Evolutionary conservation across 1,140 invertebrate species (phyloP), one percentile per base, ranked within the genome.

Genomic region (Drosophila insularis): DNA sequence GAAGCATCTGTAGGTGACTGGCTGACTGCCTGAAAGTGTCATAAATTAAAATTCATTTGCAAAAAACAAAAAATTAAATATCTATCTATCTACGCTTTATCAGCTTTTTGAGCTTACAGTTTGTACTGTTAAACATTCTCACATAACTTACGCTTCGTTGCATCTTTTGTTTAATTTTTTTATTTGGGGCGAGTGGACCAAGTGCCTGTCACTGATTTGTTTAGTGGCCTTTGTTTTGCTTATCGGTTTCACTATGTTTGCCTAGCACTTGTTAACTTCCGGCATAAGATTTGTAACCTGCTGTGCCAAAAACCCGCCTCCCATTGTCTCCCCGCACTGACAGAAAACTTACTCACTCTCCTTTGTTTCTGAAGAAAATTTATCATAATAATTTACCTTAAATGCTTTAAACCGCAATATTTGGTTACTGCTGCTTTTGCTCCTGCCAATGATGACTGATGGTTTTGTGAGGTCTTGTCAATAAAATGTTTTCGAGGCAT

Each of bases 21-120:
- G 37, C 37, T 60, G 74, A 63, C 72, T 55, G 55, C 43, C 31
- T 27, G 32, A 31, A 67, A 50, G 62, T 21, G 32, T 13, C 64
- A 75, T 75, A 68, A 59, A 59, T 75, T 61, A 32, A 76, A 76
- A 77, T 77, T 77, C 43, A 77, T 77, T 70, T 61, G 13, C 11
- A 35, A 56, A 37, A 50, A 19, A 50, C 40, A 11, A 50, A 50
- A 27, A 27, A 27, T 27, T 27, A 27, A 50, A 37, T 37, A 37
- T 37, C 35, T 21, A 21, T 50, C 43, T 50, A 14, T 50, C 27
- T 27, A 27, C 27, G 43, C 17, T 50, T 50, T 50, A 50, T 50
- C 37, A n/a, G 53, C 60, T 75, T 55, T 60, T 70, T 7, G 66
- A 54, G 35, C 17, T 19, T n/a, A 35, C 4, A 17, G 14, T 27